These are phyloP conservation scores for Archocentrus centrarchus DNA, from an alignment of 2,113 vertebrate species.

Conservation along the genomic window DNA sequence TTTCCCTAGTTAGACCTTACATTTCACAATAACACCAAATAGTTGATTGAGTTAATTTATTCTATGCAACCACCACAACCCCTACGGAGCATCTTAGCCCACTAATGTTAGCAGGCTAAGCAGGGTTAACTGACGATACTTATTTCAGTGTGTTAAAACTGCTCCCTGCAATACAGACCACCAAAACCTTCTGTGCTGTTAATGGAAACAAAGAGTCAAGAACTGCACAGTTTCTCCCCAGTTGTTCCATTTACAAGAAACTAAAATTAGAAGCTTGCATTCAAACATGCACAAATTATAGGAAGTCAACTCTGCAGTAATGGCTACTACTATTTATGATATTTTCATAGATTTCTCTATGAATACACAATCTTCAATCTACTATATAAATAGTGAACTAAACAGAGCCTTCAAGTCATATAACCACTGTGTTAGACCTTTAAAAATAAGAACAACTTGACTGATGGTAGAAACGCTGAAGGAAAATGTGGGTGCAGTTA, in stretches of 20 bases:
- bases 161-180: neutral
- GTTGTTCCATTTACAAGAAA: neutral
- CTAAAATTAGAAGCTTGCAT: neutral
- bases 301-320: neutral
- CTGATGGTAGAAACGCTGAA: neutral
- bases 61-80: neutral
- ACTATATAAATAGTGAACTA: neutral
- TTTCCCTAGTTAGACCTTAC: neutral
- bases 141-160: neutral
- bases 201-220: too few species aligned
- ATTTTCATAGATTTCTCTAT: neutral
- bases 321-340: neutral
- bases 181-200: neutral
- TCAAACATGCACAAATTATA: too few species aligned
- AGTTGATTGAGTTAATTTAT: neutral
- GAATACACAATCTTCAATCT: neutral
- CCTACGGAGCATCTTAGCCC: neutral
- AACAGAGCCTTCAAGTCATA: neutral
- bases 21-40: neutral
- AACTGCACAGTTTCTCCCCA: neutral
- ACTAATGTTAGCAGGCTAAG: neutral
- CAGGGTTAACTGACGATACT: fast-evolving
- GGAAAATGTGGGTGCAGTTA: neutral
- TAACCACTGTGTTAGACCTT: neutral
- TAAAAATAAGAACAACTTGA: neutral